Conservation (phyloP, 2,888 invertebrate genomes). For the Clitarchus hookeri region DNA sequence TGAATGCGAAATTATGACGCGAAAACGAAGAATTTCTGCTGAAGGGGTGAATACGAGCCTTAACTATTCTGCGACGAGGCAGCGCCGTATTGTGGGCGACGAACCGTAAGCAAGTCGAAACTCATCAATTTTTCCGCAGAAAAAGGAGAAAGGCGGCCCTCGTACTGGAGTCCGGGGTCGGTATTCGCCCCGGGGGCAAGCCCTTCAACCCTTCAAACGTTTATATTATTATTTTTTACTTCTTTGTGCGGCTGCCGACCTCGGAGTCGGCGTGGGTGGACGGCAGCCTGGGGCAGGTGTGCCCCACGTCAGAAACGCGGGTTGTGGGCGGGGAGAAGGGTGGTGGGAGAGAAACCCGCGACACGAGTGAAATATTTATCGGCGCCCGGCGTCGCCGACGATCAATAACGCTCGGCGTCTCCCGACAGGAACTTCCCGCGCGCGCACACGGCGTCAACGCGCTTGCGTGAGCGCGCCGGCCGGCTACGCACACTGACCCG, state of each 20-base stretch:
- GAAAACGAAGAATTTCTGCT: too few relatives aligned
- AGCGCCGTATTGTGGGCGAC: not conserved
- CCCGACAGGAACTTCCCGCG: not conserved
- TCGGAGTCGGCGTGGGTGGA: too few relatives aligned
- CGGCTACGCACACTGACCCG: too few relatives aligned
- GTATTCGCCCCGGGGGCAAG: not conserved
- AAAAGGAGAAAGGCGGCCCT: not conserved
- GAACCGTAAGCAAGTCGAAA: not conserved
- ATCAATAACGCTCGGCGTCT: not conserved
- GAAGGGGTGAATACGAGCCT: too few relatives aligned
- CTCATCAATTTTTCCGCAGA: not conserved
- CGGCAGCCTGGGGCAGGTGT: too few relatives aligned
- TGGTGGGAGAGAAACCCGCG: not conserved
- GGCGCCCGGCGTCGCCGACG: not conserved
- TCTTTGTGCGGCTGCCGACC: too few relatives aligned
- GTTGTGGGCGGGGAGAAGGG: not conserved
- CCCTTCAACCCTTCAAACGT: not conserved
- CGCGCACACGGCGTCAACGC: too few relatives aligned
- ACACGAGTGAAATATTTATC: conserved; percentile 10
- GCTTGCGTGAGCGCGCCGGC: too few relatives aligned
- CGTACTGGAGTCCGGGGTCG: not conserved
- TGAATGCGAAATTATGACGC: too few relatives aligned
- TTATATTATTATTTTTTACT: not conserved
- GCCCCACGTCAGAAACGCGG: too few relatives aligned
- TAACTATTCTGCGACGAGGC: not conserved